Evolutionary conservation across 2,797 vertebrate genomes (phyloP), one percentile per base, ranked within the genome.

Genomic region (Sebastolobus altivelis): DNA sequence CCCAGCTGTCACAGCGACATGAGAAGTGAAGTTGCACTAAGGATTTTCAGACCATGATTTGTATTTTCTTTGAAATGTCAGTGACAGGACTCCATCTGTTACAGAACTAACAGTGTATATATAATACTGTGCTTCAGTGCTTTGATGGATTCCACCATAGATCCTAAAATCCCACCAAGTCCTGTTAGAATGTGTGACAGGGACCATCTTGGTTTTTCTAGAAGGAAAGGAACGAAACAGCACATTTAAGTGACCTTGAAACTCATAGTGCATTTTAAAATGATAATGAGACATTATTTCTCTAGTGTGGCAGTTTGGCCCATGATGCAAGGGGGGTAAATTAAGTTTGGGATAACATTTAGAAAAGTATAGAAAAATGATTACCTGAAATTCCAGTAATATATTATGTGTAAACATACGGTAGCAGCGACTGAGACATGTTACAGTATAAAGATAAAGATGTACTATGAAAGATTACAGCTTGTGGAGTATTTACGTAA

Each of bases 1-100:
- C 68, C 67, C 72, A 55, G 67, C 80, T 91, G 88, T 78, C 79
- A 72, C 33, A 40, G 27, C 4, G 7, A 71, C 40, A 43, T 49
- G 60, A 71, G 60, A 40, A 18, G 60, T 69, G 60, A 35, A 55
- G 14, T 56, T 58, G 52, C 49, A 20, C 61, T 12, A 4, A 70
- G 80, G 62, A 82, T 82, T 79, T 83, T 84, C 60, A 65, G 38
- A 49, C n/a, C 49, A 61, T 59, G 79, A 89, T 75, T 80, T 12
- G 13, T 75, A 33, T 74, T 89, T 80, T 60, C 85, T 84, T 88
- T 88, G 82, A 89, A 87, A 86, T 77, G 65, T 70, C 81, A 43
- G 76, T 77, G 83, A 90, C 82, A 77, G 75, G 71, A 85, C 69
- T 79, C 81, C 69, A 80, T 81, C 80, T 85, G 76, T 77, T 84